Percentiles rank a stretch among this genome's conserved stretches.
Conservation (phyloP, 2,888 invertebrate species). For the Petrophora chlorosata region DNA sequence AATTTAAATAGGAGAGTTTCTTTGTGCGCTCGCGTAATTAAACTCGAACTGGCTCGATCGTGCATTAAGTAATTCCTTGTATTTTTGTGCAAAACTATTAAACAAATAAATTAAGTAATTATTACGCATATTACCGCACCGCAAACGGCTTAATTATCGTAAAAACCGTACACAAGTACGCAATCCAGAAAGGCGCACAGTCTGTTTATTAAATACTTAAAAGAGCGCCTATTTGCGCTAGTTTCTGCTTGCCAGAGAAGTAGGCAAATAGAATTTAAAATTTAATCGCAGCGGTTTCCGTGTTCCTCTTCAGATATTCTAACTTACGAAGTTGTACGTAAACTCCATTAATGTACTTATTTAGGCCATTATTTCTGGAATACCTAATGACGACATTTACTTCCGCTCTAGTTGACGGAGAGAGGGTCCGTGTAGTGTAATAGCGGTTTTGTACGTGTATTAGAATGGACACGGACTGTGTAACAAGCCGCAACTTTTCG, state of each 20-base stretch:
- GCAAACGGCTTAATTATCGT: too few relatives aligned
- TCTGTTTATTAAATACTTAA: conserved; percentile 11
- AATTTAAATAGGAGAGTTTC: too few relatives aligned
- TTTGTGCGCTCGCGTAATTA: too few relatives aligned
- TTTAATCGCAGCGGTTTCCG: conserved; percentile 1
- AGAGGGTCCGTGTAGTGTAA: conserved; percentile 33
- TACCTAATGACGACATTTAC: conserved; percentile 24
- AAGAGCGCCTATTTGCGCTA: conserved; percentile 8
- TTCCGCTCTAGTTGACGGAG: conserved; percentile 22
- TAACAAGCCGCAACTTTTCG: conserved; percentile 48
- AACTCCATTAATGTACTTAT: conserved; percentile 8
- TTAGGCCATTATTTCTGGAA: conserved; percentile 18
- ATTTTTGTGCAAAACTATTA: too few relatives aligned
- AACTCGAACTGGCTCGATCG: too few relatives aligned
- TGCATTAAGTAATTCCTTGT: too few relatives aligned
- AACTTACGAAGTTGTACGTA: background rate
- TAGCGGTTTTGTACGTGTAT: conserved; percentile 40
- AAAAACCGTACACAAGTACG: too few relatives aligned
- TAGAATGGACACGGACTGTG: conserved; percentile 35
- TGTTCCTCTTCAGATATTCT: conserved; percentile 1
- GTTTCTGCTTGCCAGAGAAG: conserved; percentile 2
- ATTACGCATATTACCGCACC: too few relatives aligned
- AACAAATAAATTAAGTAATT: too few relatives aligned
- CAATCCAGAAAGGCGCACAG: conserved; percentile 10
- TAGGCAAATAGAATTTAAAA: conserved; percentile 15